phyloP scores from a whole-genome alignment of 2,888 invertebrate species.

The Hofmannophila pseudospretella region DNA sequence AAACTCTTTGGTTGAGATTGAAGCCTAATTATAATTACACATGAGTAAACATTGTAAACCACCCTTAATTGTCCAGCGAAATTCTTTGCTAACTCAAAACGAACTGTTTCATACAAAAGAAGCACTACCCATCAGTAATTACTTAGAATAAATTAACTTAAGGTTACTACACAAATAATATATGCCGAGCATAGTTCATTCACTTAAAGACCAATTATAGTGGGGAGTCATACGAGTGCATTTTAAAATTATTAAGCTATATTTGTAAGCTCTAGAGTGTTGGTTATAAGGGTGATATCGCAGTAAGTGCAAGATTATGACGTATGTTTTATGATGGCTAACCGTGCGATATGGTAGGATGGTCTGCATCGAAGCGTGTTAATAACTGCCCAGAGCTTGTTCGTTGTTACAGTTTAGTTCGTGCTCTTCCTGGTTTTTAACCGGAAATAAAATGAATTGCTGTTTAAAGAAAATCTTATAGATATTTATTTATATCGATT shows the following conservation, averaged over 20 bases:
- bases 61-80: too few species aligned
- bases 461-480: too few species aligned
- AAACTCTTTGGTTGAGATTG: too few species aligned
- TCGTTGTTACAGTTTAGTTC: slow-evolving; percentile 22
- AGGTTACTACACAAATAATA: slow-evolving; percentile 39
- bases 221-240: slow-evolving; percentile 27
- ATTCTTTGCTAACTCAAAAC: slow-evolving; percentile 3
- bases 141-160: slow-evolving; percentile 38
- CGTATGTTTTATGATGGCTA: slow-evolving; percentile 38
- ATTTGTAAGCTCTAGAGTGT: slow-evolving; percentile 19
- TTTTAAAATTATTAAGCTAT: slow-evolving; percentile 13
- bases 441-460: slow-evolving; percentile 35
- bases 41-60: too few species aligned
- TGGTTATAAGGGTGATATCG: slow-evolving; percentile 24
- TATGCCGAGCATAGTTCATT: slow-evolving; percentile 55
- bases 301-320: slow-evolving; percentile 23
- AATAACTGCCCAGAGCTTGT: slow-evolving; percentile 47
- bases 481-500: too few species aligned
- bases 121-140: slow-evolving; percentile 18
- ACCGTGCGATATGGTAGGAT: slow-evolving; percentile 69
- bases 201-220: slow-evolving; percentile 61
- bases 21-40: too few species aligned
- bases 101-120: slow-evolving; percentile 1
- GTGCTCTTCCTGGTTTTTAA: slow-evolving; percentile 50
- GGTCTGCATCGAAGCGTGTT: slow-evolving; percentile 53